phyloP scores from a whole-genome alignment of 2,113 vertebrate species.

The Procavia capensis region DNA sequence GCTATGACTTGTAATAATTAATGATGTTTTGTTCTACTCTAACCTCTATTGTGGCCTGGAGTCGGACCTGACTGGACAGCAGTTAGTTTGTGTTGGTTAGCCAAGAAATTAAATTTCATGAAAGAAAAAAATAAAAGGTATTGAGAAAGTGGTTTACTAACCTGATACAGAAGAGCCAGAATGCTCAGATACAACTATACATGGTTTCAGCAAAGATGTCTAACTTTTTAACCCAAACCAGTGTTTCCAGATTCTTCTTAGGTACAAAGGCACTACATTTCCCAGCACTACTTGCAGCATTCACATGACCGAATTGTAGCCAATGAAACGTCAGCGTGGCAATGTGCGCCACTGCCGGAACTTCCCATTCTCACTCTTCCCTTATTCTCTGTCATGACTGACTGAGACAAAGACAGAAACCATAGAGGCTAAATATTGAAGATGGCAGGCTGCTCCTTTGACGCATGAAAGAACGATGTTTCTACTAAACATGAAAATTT shows the following conservation, averaged over 20 bases:
- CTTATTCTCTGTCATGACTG: neutral
- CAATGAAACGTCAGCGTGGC: neutral
- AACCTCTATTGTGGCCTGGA: too few species aligned
- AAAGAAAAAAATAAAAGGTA: neutral
- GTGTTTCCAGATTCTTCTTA: neutral
- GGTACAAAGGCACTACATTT: neutral
- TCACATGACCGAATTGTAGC: neutral
- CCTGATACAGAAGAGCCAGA: neutral
- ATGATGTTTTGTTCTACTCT: too few species aligned
- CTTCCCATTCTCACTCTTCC: too few species aligned
- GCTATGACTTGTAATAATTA: neutral
- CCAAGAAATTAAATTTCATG: neutral
- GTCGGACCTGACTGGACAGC: too few species aligned
- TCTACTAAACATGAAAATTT: neutral
- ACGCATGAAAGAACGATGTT: neutral
- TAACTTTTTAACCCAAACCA: neutral
- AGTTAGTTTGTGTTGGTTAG: too few species aligned
- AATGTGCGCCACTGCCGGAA: neutral
- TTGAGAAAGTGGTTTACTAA: neutral
- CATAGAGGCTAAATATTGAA: neutral
- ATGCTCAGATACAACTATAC: neutral
- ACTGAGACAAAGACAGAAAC: neutral
- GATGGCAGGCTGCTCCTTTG: neutral
- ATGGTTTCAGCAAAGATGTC: neutral
- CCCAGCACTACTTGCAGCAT: neutral